phyloP scores from a whole-genome alignment of 2,113 vertebrate species.

The Cyrtonyx montezumae region DNA sequence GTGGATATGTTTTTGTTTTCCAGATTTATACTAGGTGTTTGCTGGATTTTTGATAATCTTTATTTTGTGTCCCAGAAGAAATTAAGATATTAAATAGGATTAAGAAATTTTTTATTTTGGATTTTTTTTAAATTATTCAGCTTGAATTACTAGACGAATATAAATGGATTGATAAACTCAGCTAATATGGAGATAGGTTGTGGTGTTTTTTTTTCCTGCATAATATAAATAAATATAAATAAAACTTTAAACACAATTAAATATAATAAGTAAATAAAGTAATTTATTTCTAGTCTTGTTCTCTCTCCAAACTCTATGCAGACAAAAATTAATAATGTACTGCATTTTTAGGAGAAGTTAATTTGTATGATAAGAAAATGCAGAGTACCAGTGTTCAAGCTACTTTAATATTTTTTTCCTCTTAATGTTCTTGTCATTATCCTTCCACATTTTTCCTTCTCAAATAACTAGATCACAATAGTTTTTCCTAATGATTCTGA shows the following conservation, averaged over 20 bases:
- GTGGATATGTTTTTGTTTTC: not conserved
- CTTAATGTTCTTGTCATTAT: not conserved
- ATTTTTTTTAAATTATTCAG: not conserved
- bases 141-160: not conserved
- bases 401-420: not conserved
- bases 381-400: rapidly evolving
- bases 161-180: not conserved
- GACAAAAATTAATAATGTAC: not conserved
- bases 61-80: not conserved
- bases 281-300: not conserved
- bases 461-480: not conserved
- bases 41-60: not conserved
- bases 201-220: not conserved
- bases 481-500: not conserved
- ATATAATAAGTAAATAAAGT: not conserved
- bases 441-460: not conserved
- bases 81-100: not conserved
- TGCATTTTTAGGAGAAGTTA: not conserved
- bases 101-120: not conserved
- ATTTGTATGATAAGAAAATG: not conserved
- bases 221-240: not conserved
- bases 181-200: not conserved
- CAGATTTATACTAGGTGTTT: not conserved
- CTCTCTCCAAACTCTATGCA: not conserved
- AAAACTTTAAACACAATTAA: too few species aligned